Base-by-base conservation (phyloP, 2,888 invertebrate species). In the Dichetophora obliterata region DNA sequence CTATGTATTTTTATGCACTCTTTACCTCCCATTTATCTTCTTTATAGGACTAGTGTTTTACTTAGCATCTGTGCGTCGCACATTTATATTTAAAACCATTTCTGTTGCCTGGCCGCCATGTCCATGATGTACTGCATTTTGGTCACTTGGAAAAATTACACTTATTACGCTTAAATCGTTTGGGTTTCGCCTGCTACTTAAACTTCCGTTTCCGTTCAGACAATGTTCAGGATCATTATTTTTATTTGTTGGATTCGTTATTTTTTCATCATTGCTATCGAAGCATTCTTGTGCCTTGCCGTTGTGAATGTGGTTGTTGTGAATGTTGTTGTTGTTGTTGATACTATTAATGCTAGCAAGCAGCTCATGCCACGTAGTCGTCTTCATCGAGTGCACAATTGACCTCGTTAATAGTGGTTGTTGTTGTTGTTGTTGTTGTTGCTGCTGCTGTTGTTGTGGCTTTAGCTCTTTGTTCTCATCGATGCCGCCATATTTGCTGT, bases 331-430 rank as follows among this genome's bases (percentile, higher is more conserved):
- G 57, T 57, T 65, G 43, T 11, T 66, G 50, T 71, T 74, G 74
- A 31, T 72, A 37, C 48, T 37, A 63, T 52, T 69, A 57, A 6
- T 57, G 31, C 43, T 59, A 66, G 31, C 37, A 65, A 66, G 76
- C 9, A 76, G 31, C 43, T 76, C 72, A 31, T 80, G 79, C 82
- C 82, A 82, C 59, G 82, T 80, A 75, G 78, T 81, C 27, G 22
- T 81, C 78, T 79, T 80, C 82, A 83, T 82, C 69, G 83, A 83
- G 78, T 81, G 80, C 78, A 82, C 82, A 82, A 84, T 83, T 82
- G 83, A 84, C 84, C 83, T 83, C 81, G 80, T 82, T 83, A 82
- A 80, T 80, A 82, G 80, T 75, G 82, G 70, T 37, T 77, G 70
- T 72, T 70, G 34, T 66, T 78, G 76, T 22, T 54, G n/a, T n/a